Base-by-base conservation (phyloP, 1,140 invertebrate species). In the Aradophagus sp. region DNA sequence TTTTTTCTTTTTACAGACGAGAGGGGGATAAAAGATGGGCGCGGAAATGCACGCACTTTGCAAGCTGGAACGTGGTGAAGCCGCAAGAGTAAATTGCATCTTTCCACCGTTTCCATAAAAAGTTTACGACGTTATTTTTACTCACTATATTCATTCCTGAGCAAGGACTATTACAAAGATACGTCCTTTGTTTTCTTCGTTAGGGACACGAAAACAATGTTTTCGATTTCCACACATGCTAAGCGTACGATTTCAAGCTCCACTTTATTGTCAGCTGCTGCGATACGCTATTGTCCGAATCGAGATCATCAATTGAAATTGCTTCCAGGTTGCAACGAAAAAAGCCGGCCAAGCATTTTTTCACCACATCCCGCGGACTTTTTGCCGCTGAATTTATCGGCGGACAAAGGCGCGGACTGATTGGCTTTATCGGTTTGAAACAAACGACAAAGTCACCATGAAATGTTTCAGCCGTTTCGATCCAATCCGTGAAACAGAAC, bases 381-480 rank as follows among this genome's bases (percentile, higher is more conserved):
- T 35, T 48, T 48, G 31, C 19, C 11, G 17, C 8, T 5, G 14
- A 48, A 35, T 10, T 12, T 14, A 7, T 2, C 7, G 11, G n/a
- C n/a, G 15, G 4, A 36, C 7, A 26, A 32, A 13, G 27, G 0
- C 5, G n/a, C 27, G 7, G 11, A 1, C 14, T 16, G 29, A 20
- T 20, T 8, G 31, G n/a, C 2, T 6, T 35, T 35, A 48, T 34
- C 44, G 2, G 13, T 17, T 23, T 15, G 35, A 23, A 53, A 41
- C 31, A 45, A 44, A 47, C 6, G 34, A 34, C 34, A 36, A 4
- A 12, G 6, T 48, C 20, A 32, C 31, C 27, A 34, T 23, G 32
- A 56, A 39, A 44, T 10, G 26, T 56, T 53, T 59, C 31, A 17
- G 32, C 11, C 12, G 5, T 5, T 53, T 53, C 39, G 34, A 39